phyloP scores from a whole-genome alignment of 2,888 invertebrate species.

The Agriotes lineatus region DNA sequence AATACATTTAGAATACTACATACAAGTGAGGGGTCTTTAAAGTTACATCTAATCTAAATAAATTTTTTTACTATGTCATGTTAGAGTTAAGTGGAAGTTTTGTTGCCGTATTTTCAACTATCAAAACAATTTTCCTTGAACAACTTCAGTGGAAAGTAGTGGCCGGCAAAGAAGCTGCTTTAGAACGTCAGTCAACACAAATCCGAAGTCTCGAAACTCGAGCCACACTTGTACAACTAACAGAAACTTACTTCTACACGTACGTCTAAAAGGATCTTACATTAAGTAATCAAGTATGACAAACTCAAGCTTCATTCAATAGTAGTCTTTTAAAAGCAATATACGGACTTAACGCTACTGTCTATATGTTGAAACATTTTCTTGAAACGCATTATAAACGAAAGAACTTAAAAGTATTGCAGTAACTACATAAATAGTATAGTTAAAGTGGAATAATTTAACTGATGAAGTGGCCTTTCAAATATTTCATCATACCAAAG shows the following conservation, averaged over 20 bases:
- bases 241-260: not conserved
- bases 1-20: slow-evolving; percentile 36
- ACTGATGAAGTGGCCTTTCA: slow-evolving; percentile 88
- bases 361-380: not conserved
- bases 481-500: slow-evolving; percentile 97
- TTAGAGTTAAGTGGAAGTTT: too few species aligned
- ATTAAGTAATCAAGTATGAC: not conserved
- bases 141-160: too few species aligned
- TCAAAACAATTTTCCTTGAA: too few species aligned
- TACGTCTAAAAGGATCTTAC: slow-evolving; percentile 2
- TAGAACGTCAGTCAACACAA: too few species aligned
- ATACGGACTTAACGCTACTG: slow-evolving; percentile 7
- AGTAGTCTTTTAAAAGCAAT: slow-evolving; percentile 2
- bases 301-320: not conserved
- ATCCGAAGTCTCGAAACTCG: not conserved
- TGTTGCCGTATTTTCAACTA: too few species aligned
- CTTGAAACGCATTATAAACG: not conserved
- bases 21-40: slow-evolving; percentile 1
- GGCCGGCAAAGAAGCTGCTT: too few species aligned
- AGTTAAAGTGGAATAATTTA: slow-evolving; percentile 52
- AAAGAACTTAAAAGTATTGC: slow-evolving; percentile 13
- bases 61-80: not conserved
- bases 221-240: slow-evolving; percentile 2
- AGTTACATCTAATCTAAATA: not conserved
- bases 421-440: slow-evolving; percentile 24